Evolutionary conservation across 2,888 invertebrate genomes (phyloP), one percentile per base, ranked within the genome.

Genomic region (Augochlorella aurata): DNA sequence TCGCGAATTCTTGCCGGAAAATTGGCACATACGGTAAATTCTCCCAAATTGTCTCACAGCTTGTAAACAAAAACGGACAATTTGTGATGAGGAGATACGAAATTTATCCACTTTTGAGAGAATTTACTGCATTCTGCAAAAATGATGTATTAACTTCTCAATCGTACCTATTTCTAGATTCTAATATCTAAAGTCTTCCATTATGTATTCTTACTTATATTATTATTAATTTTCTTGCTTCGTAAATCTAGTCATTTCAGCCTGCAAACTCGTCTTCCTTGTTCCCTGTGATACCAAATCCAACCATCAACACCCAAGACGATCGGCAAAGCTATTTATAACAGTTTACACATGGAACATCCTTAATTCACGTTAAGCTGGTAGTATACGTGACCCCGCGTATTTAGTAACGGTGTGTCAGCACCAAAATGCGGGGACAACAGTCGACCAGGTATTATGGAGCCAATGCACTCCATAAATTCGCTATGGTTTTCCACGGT

Each of bases 401-500:
- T 63, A n/a, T 63, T 63, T 63, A 63, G 63, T 63, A 10, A 63
- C 63, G 63, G 63, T 18, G 38, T 29, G 18, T 44, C 63, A 63
- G 63, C 68, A 76, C 70, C 67, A 87, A 88, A 89, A 88, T 89
- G 81, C 68, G 83, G 68, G 58, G 80, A 85, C 79, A 79, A 73
- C 68, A 71, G 54, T 68, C 68, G 38, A 29, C 75, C 68, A 81
- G 77, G 71, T 66, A 79, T 79, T 38, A 61, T 16, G 10, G 61
- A 74, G 49, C 74, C 74, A 68, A 74, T 68, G 50, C 21, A 85
- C 87, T 90, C 87, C 83, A 91, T 90, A 86, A 92, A 92, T 92
- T 92, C 87, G 92, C 75, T 74, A 90, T 87, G 91, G 90, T 88
- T 89, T 87, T 90, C 85, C 81, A 74, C 78, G 77, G 77, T 77